Base-by-base conservation (phyloP, 2,113 vertebrate genomes). In the Marmota flaviventris region DNA sequence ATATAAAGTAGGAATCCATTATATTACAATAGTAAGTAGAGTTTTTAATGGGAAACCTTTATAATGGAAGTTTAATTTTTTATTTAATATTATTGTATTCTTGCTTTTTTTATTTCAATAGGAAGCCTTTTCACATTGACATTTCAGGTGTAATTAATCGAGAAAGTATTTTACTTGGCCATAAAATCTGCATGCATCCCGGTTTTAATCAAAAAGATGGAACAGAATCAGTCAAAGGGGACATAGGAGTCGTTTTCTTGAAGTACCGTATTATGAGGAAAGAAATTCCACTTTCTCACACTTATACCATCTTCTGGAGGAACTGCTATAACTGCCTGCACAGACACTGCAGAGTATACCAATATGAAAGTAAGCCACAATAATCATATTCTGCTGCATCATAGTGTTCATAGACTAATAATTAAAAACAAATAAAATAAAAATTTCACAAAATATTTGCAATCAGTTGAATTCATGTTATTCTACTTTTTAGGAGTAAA, bases 331-430 rank as follows among this genome's bases (percentile, higher is more conserved):
- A 73, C 13, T 95, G 84, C 25, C n/a, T 85, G 25, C 73, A 92
- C 51, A 92, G 53, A 89, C 51, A 65, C 8, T 89, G 78, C 79
- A 53, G 24, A 2, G 42, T 93, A 27, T 89, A 93, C 18, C 89
- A 93, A 48, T 85, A 48, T 58, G 89, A 95, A 63, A 95, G 83
- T 96, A 91, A 94, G 88, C 22, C 69, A 63, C 4, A 29, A 39
- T 5, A 32, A 6, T 77, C 20, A 42, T 63, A 6, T 79, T 95
- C 4, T 81, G 22, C 8, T 45, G 0, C 70, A 24, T 45, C 34
- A 48, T 78, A 45, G 77, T n/a, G 8, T 29, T 78, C 24, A 48
- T 32, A 10, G 8, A 34, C 10, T 67, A 0, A 10, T 37, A 56
- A 22, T 48, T 32, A 58, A 77, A 16, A 58, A 27, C 3, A 34